Percentiles rank a stretch among this genome's conserved stretches.
Evolutionary conservation across 2,888 invertebrate species (phyloP).

Genomic region (Netelia fuscicornis): DNA sequence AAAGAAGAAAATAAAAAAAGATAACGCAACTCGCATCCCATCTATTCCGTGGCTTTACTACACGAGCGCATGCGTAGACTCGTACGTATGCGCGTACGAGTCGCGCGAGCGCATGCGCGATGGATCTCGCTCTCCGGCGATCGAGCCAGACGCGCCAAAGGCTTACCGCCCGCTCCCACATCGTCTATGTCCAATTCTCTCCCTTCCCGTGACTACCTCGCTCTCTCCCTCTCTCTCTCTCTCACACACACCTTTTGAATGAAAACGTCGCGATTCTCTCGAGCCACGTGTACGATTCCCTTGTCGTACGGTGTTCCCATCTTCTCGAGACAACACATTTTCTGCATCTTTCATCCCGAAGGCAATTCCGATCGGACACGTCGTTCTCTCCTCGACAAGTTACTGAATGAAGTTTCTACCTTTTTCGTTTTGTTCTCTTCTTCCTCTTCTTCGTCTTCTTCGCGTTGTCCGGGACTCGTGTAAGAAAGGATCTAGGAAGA

Average conservation of each 20-base stretch:
- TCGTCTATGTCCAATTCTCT: slow-evolving; percentile 37
- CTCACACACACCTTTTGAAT: slow-evolving; percentile 48
- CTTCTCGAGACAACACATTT: slow-evolving; percentile 2
- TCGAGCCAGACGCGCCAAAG: no score
- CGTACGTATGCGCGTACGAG: not conserved
- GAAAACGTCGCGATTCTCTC: slow-evolving; percentile 33
- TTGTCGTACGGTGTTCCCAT: slow-evolving; percentile 9
- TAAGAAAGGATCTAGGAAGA: not conserved
- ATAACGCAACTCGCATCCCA: not conserved
- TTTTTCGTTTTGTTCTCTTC: not conserved
- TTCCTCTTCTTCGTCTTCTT: no score
- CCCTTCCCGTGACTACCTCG: not conserved
- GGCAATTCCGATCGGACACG: slow-evolving; percentile 1
- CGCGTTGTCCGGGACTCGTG: not conserved
- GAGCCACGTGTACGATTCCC: slow-evolving; percentile 1
- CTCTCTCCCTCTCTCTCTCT: not conserved
- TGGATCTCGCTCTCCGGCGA: no score
- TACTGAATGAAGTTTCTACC: slow-evolving; percentile 32
- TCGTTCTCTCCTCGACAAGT: slow-evolving; percentile 1
- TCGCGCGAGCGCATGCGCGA: no score
- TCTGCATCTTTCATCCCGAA: slow-evolving; percentile 38
- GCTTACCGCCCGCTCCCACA: no score
- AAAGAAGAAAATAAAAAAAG: no score
- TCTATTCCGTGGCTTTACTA: not conserved
- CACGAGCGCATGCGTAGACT: not conserved